Conservation (phyloP, 37 sponge, comb jelly and placozoan genomes). For the Haliclona indistincta region DNA sequence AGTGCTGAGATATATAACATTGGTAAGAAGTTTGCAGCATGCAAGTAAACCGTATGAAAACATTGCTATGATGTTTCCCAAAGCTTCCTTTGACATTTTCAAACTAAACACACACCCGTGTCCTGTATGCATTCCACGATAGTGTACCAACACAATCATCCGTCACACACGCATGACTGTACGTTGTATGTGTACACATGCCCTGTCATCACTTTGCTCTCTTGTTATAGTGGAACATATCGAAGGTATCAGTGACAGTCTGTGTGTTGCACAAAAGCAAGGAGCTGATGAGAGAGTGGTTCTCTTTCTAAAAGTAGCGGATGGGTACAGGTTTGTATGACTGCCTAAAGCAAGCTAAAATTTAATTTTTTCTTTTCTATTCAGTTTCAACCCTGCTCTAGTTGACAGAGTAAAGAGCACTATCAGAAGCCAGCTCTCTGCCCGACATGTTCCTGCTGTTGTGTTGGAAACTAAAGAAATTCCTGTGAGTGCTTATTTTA, state of each 20-base stretch:
- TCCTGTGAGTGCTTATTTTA: conserved; percentile 64
- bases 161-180: too few species aligned
- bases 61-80: too few species aligned
- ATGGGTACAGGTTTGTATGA: conserved; percentile 54
- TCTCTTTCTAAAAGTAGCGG: conserved; percentile 90
- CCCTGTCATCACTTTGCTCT: neutral
- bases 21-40: too few species aligned
- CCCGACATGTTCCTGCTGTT: conserved; percentile 90
- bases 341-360: neutral
- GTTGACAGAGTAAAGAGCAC: conserved; percentile 55
- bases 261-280: conserved; percentile 89
- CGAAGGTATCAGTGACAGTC: conserved; percentile 81
- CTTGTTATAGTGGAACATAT: conserved; percentile 72
- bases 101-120: too few species aligned
- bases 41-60: too few species aligned
- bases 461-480: conserved; percentile 87
- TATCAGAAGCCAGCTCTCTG: conserved; percentile 85
- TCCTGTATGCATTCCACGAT: too few species aligned
- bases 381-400: conserved; percentile 73
- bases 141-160: too few species aligned
- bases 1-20: conserved; percentile 98
- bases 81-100: too few species aligned
- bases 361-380: neutral
- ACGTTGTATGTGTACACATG: too few species aligned
- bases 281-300: conserved; percentile 93